Percentiles rank a stretch among this genome's conserved stretches.
Evolutionary conservation across 2,888 invertebrate species (phyloP).

Genomic region (Campoletis raptor): DNA sequence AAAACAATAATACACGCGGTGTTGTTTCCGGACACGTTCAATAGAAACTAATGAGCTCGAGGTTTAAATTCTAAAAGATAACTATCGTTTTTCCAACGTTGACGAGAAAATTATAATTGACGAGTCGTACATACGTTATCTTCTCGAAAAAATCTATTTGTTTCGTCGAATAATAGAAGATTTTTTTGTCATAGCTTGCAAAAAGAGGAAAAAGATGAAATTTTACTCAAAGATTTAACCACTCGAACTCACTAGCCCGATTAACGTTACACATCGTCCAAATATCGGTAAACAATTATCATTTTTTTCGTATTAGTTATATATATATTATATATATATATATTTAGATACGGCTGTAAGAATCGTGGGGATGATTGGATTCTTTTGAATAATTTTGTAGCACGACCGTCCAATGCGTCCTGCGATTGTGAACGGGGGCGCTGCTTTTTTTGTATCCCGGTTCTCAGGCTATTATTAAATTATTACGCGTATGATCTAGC

Average conservation of each 20-base stretch:
- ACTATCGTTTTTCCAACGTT: constrained; percentile 25
- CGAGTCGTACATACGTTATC: constrained; percentile 18
- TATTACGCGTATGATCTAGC: constrained; percentile 79
- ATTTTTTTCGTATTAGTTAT: constrained; percentile 3
- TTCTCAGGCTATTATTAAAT: constrained; percentile 75
- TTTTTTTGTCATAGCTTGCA: constrained; percentile 5
- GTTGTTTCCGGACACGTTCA: constrained; percentile 1
- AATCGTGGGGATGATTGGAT: constrained; percentile 19
- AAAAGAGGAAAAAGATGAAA: not conserved
- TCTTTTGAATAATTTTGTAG: constrained; percentile 53
- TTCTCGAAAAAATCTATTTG: not conserved
- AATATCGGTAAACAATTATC: constrained; percentile 17
- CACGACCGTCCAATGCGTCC: constrained; percentile 68
- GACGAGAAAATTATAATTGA: constrained; percentile 59
- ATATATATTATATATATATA: constrained; percentile 6
- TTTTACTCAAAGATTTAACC: not conserved
- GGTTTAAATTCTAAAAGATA: constrained; percentile 49
- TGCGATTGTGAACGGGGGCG: constrained; percentile 59
- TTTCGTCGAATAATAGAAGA: not conserved
- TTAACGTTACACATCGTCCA: constrained; percentile 46
- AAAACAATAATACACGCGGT: constrained; percentile 5
- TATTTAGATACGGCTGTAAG: not conserved
- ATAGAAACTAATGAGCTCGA: constrained; percentile 9
- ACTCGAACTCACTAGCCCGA: constrained; percentile 37
- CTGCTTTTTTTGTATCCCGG: constrained; percentile 25